phyloP scores from a whole-genome alignment of 2,113 vertebrate species.

The Rattus rattus region DNA sequence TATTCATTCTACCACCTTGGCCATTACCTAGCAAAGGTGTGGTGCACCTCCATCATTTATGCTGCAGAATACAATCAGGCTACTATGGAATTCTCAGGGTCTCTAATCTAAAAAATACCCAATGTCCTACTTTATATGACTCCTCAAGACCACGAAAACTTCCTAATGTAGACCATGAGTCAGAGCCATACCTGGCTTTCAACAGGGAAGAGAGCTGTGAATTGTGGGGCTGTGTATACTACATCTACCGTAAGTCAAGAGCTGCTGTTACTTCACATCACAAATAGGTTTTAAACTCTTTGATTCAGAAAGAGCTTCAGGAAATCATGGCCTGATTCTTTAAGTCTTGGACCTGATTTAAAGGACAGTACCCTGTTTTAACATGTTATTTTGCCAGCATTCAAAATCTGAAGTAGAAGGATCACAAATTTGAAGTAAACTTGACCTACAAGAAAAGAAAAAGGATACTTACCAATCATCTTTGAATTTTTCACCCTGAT shows the following conservation, averaged over 20 bases:
- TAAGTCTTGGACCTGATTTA: background rate
- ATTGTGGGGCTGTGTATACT: slow-evolving; percentile 91
- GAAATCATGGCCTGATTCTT: background rate
- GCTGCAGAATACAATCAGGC: slow-evolving; percentile 93
- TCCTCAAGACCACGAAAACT: slow-evolving; percentile 90
- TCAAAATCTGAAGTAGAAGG: background rate
- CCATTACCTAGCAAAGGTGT: slow-evolving; percentile 91
- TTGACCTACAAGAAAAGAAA: background rate
- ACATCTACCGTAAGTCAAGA: slow-evolving; percentile 91
- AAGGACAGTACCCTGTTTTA: background rate
- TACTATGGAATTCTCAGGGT: slow-evolving; percentile 93
- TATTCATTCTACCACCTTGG: slow-evolving; percentile 93
- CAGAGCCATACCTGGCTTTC: slow-evolving; percentile 89
- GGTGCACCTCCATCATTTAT: slow-evolving; percentile 93
- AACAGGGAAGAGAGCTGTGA: slow-evolving; percentile 92
- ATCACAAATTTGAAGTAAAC: background rate
- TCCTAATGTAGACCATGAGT: slow-evolving; percentile 91
- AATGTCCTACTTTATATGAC: slow-evolving; percentile 92
- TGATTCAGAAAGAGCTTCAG: background rate
- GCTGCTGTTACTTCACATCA: slow-evolving; percentile 81
- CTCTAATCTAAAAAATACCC: slow-evolving; percentile 90
- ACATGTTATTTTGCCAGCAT: background rate
- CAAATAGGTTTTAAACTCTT: background rate
- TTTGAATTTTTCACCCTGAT: slow-evolving; percentile 6
- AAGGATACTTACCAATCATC: background rate